Conservation (phyloP, 2,797 vertebrate genomes). For the Aselliscus stoliczkanus region DNA sequence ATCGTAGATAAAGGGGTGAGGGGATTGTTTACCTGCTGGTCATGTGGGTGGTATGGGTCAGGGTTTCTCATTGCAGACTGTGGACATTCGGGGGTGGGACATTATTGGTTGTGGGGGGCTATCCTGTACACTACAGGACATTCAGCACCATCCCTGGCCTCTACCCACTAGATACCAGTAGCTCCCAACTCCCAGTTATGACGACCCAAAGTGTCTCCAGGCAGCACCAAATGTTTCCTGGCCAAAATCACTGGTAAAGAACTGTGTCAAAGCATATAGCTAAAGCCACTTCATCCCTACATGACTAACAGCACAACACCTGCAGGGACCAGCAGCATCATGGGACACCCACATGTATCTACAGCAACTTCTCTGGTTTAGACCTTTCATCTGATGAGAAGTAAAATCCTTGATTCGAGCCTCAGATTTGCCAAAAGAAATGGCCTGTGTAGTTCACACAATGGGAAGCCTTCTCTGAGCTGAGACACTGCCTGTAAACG, state of each 20-base stretch:
- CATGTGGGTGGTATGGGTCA: not conserved
- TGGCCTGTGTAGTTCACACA: fast-evolving
- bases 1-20: fast-evolving
- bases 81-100: too few species aligned
- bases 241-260: not conserved
- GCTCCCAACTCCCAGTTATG: not conserved
- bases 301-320: not conserved
- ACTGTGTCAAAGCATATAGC: fast-evolving
- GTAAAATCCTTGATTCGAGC: not conserved
- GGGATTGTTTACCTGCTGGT: not conserved
- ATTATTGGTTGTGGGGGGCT: not conserved
- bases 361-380: not conserved
- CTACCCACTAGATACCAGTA: not conserved
- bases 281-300: fast-evolving
- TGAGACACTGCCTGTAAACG: fast-evolving
- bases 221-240: not conserved
- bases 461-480: fast-evolving
- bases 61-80: not conserved
- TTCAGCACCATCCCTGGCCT: too few species aligned
- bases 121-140: not conserved
- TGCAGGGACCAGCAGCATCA: fast-evolving
- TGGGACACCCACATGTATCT: not conserved
- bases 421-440: not conserved
- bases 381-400: too few species aligned
- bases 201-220: not conserved